A percentile compares a stretch with the other conserved stretches of the same genome.
Conservation (phyloP, 2,797 vertebrate genomes). For the Gallinago nigripennis region DNA sequence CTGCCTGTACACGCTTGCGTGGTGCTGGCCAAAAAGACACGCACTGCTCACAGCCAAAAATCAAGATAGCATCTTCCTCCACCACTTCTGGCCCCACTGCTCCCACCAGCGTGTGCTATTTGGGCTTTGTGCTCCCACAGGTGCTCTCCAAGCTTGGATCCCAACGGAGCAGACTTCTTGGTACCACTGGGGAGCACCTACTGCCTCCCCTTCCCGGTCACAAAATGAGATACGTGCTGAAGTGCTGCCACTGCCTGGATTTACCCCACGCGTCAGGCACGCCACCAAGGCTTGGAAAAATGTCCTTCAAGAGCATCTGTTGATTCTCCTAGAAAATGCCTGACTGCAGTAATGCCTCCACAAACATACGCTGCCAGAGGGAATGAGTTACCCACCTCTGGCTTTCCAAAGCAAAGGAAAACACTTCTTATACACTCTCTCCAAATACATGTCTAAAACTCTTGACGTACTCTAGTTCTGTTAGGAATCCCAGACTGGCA, state of each 20-base stretch:
- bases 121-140: neutral
- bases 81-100: neutral
- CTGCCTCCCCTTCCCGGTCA: neutral
- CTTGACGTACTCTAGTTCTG: neutral
- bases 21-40: neutral
- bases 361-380: neutral
- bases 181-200: neutral
- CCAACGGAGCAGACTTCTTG: neutral
- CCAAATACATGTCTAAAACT: neutral
- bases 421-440: neutral
- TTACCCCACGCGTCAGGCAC: fast-evolving
- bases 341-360: neutral
- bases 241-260: neutral
- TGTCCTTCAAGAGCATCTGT: neutral
- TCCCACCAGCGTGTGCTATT: neutral
- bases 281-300: neutral
- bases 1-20: neutral
- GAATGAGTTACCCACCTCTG: neutral
- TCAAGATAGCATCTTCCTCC: neutral
- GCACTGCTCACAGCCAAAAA: neutral
- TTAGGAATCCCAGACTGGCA: neutral
- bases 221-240: neutral
- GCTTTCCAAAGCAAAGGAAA: neutral
- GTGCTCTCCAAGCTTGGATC: neutral
- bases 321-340: neutral